Conservation (phyloP, 1,140 invertebrate species). For the Mamestra configurata region DNA sequence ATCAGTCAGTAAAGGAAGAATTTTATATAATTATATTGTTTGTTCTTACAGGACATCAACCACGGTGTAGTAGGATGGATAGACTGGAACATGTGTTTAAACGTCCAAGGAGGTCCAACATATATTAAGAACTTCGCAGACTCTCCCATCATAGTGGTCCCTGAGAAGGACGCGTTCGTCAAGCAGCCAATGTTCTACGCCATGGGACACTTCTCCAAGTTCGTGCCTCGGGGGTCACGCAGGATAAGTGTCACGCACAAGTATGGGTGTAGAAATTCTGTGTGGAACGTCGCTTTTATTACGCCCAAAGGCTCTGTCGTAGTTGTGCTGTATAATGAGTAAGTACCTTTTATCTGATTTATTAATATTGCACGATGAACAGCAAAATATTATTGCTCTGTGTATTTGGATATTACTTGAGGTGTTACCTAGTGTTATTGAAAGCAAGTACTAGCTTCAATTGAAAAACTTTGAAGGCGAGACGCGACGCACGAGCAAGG, state of each 20-base stretch:
- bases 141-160: slow-evolving; percentile 93
- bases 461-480: no score
- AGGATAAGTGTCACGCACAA: slow-evolving; percentile 78
- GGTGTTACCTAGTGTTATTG: no score
- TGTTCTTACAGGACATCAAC: slow-evolving; percentile 91
- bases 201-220: slow-evolving; percentile 95
- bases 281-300: slow-evolving; percentile 68
- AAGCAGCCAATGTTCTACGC: slow-evolving; percentile 97
- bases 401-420: no score
- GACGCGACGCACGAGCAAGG: no score
- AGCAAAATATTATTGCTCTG: no score
- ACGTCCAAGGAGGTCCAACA: slow-evolving; percentile 93
- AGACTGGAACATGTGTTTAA: slow-evolving; percentile 96
- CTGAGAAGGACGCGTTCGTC: slow-evolving; percentile 90
- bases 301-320: slow-evolving; percentile 69
- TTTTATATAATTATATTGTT: no score
- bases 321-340: slow-evolving; percentile 71
- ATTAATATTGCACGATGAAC: no score
- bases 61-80: slow-evolving; percentile 93
- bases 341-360: slow-evolving; percentile 43
- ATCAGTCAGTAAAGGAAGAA: no score
- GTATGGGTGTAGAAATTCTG: slow-evolving; percentile 25
- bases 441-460: no score
- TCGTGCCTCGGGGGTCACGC: slow-evolving; percentile 90
- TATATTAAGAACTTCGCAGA: slow-evolving; percentile 93